phyloP scores from a whole-genome alignment of 2,113 vertebrate genomes.

The Gavialis gangeticus region DNA sequence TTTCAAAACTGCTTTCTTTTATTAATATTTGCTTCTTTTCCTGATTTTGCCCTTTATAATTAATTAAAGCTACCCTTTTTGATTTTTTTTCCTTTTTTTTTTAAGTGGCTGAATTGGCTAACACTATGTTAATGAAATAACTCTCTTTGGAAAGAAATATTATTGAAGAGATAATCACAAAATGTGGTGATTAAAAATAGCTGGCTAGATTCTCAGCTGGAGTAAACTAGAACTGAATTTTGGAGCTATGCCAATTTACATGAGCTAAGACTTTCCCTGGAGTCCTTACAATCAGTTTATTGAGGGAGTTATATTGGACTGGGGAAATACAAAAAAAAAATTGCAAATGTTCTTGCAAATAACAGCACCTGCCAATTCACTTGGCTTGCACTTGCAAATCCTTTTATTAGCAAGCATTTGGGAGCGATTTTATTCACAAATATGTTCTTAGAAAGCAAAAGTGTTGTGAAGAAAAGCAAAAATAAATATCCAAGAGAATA shows the following conservation, averaged over 20 bases:
- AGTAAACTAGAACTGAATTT: conserved; percentile 18
- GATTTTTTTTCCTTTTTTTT: background rate
- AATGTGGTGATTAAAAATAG: conserved; percentile 48
- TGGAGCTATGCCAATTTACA: background rate
- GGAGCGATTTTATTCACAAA: background rate
- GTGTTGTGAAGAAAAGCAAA: background rate
- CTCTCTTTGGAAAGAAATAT: background rate
- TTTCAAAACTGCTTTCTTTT: background rate
- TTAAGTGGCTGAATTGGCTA: conserved; percentile 3
- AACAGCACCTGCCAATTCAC: background rate
- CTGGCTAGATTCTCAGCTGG: conserved; percentile 1
- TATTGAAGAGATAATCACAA: conserved; percentile 29
- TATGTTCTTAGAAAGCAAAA: background rate
- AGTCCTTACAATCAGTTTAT: conserved; percentile 7
- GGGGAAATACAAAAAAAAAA: background rate
- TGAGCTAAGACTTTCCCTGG: background rate
- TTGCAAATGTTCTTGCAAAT: background rate
- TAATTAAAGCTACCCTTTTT: conserved; percentile 49
- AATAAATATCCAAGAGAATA: background rate
- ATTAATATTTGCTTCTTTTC: conserved; percentile 59
- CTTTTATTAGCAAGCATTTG: background rate
- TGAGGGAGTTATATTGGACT: background rate
- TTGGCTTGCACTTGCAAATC: background rate
- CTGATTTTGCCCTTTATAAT: conserved; percentile 45
- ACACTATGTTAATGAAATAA: conserved; percentile 21